Evolutionary conservation across 1,140 invertebrate genomes (phyloP), one percentile per base, ranked within the genome.

Genomic region (Diorhabda sublineata): DNA sequence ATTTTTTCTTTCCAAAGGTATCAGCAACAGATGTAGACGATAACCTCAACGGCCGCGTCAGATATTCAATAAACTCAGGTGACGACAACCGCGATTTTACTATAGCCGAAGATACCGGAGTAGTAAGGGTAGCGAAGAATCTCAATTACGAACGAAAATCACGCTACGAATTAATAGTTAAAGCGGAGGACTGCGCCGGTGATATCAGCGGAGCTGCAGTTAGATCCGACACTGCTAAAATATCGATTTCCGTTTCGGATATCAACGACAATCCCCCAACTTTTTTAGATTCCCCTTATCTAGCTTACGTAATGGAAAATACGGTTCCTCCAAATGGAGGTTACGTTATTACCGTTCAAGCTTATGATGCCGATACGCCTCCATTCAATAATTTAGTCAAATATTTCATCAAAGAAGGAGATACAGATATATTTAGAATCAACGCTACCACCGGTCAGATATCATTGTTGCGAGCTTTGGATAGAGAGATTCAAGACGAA

Each of bases 201-300:
- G 86, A 89, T 73, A 81, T 85, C 42, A 72, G 74, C 52, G 88
- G 87, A 9, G 85, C 85, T 62, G 76, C 70, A 0, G 80, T 85
- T 0, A 84, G 87, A 66, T 86, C 85, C 70, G 92, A 94, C 78
- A 91, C 88, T 4, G 91, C 93, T 8, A 87, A 89, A 80, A 82
- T 90, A 66, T 85, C 86, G 57, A 88, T 90, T 71, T 86, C 59
- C 47, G 88, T 99, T 3, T 87, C 90, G 42, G 96, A 98, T 82
- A 92, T 98, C 73, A 98, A 98, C 82, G 97, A 99, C 83, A 96
- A 96, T 78, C 88, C 93, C 5, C 96, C 96, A 2, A 90, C 92
- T 1, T 98, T 98, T 79, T 81, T 94, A 52, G 91, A 94, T 81
- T 96, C 94, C 0, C 94, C 94, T 0, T 98, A 98, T 79, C 80